phyloP scores from a whole-genome alignment of 2,797 vertebrate genomes.

The Gallinago nigripennis region DNA sequence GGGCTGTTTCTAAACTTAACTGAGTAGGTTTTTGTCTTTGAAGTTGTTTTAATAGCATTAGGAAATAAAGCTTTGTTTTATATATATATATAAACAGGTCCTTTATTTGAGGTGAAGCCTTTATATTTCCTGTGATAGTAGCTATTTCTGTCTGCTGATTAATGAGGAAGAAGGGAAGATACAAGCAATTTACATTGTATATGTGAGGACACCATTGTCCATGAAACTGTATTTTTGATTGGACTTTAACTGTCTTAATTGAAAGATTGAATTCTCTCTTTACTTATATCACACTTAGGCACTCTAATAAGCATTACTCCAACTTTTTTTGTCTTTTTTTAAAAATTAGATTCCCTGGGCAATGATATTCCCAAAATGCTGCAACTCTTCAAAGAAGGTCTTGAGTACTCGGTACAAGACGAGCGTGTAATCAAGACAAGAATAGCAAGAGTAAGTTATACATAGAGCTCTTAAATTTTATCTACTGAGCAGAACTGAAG shows the following conservation, averaged over 20 bases:
- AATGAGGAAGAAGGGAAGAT: neutral
- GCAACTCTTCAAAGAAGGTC: conserved; percentile 82
- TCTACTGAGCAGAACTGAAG: neutral
- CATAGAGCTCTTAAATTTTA: neutral
- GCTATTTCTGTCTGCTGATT: neutral
- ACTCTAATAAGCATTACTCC: neutral
- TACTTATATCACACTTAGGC: fast-evolving
- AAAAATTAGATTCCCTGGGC: conserved; percentile 82
- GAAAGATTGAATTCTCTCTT: neutral
- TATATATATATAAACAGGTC: neutral
- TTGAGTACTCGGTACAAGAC: conserved; percentile 82
- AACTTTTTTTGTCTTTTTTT: neutral
- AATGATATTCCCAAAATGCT: conserved; percentile 86
- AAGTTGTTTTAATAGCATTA: neutral
- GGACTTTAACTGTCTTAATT: neutral
- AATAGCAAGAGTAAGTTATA: conserved; percentile 84
- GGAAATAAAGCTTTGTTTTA: neutral
- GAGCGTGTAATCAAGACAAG: conserved; percentile 80
- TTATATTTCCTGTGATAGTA: fast-evolving
- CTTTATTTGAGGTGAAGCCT: neutral
- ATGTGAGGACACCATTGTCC: fast-evolving
- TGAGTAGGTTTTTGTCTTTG: neutral
- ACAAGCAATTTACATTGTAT: fast-evolving
- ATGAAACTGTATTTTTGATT: neutral
- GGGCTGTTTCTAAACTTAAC: neutral